A percentile compares a stretch with the other conserved stretches of the same genome.
These are phyloP conservation scores for Micromys minutus DNA, from an alignment of 2,113 vertebrate genomes.

Conservation along the genomic window DNA sequence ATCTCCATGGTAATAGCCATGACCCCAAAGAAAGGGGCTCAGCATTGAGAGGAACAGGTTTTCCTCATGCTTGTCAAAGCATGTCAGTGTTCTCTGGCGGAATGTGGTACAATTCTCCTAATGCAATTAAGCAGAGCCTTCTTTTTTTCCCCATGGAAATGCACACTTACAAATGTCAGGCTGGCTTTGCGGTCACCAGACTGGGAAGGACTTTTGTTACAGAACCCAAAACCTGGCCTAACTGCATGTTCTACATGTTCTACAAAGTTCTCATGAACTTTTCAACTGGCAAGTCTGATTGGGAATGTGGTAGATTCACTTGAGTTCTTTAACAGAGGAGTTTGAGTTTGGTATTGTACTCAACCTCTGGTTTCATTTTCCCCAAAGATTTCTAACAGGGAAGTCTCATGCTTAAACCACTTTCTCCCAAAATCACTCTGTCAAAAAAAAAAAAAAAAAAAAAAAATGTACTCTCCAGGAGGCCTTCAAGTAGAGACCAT, in stretches of 20 bases:
- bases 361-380: not conserved
- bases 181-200: slow-evolving; percentile 67
- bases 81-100: slow-evolving; percentile 54
- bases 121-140: slow-evolving; percentile 76
- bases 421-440: not conserved
- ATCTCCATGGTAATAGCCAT: slow-evolving; percentile 54
- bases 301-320: not conserved
- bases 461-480: not conserved
- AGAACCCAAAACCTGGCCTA: slow-evolving; percentile 69
- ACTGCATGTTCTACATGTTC: slow-evolving; percentile 66
- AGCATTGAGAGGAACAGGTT: slow-evolving; percentile 59
- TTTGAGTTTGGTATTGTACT: not conserved
- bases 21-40: slow-evolving; percentile 72
- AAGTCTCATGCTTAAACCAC: not conserved
- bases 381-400: not conserved
- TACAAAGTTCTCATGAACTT: slow-evolving; percentile 71
- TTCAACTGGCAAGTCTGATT: slow-evolving; percentile 71
- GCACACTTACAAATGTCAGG: slow-evolving; percentile 67
- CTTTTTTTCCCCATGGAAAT: slow-evolving; percentile 62
- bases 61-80: slow-evolving; percentile 76
- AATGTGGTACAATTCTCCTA: slow-evolving; percentile 66
- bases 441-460: too few species aligned
- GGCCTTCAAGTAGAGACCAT: not conserved
- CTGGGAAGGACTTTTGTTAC: slow-evolving; percentile 71
- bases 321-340: not conserved